Percentiles rank a stretch among this genome's conserved stretches.
Evolutionary conservation across 2,888 invertebrate species (phyloP).

Genomic region (Campoplex nolae): DNA sequence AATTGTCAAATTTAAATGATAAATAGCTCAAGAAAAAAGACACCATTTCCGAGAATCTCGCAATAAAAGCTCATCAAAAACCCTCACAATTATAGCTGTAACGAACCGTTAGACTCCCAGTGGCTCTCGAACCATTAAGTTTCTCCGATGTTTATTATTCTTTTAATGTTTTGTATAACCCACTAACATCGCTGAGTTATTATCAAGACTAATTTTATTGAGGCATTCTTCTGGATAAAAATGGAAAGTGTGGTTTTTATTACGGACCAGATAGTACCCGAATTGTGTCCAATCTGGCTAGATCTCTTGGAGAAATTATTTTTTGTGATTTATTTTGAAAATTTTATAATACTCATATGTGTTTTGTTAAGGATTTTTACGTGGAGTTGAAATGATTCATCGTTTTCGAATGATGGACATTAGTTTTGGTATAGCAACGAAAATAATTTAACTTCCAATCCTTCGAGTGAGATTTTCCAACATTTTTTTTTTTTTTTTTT

Average conservation of each 20-base stretch:
- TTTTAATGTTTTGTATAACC: constrained; percentile 25
- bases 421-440: too few species aligned
- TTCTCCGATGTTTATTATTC: constrained; percentile 15
- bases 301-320: background rate
- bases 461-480: too few species aligned
- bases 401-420: background rate
- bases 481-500: too few species aligned
- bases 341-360: background rate
- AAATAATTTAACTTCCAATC: too few species aligned
- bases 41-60: constrained; percentile 53
- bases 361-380: background rate
- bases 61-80: constrained; percentile 67
- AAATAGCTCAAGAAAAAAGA: constrained; percentile 19
- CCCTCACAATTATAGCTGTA: constrained; percentile 64
- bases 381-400: background rate
- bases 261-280: background rate
- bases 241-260: background rate
- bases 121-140: constrained; percentile 30
- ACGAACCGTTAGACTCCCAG: constrained; percentile 55
- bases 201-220: constrained; percentile 33
- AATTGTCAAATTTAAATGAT: constrained; percentile 56
- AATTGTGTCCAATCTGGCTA: constrained; percentile 2
- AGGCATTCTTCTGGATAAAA: constrained; percentile 1
- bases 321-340: background rate
- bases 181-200: constrained; percentile 19